These are phyloP conservation scores for Neoscelio sp. DNA, from an alignment of 2,888 invertebrate species.

Conservation along the genomic window DNA sequence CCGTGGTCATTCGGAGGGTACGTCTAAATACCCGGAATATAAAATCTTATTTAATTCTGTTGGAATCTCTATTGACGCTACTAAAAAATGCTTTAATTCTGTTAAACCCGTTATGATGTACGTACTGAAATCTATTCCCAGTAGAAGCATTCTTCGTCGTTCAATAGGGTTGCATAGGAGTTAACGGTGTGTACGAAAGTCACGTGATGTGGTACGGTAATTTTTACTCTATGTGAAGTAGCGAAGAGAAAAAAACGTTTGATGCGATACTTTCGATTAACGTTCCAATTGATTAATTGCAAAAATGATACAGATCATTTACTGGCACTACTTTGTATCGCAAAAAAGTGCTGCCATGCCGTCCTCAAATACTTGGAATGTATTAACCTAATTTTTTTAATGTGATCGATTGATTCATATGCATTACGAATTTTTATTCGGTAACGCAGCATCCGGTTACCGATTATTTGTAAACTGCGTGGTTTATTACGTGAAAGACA, in stretches of 20 bases:
- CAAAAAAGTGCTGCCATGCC: constrained; percentile 26
- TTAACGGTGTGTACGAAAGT: no score
- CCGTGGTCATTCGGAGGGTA: no score
- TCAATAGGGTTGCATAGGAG: no score
- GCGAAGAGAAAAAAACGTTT: background rate
- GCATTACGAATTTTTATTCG: constrained; percentile 30
- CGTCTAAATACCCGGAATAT: no score
- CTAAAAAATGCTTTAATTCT: no score
- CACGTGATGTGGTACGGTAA: no score
- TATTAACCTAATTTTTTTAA: constrained; percentile 55
- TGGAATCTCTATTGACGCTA: no score
- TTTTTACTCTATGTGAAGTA: no score
- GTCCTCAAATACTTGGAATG: constrained; percentile 56
- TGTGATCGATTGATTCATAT: constrained; percentile 24
- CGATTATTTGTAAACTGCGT: constrained; percentile 25
- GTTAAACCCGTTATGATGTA: no score
- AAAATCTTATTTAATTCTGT: no score
- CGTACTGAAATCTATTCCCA: no score
- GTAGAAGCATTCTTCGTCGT: no score
- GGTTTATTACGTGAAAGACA: constrained; percentile 20
- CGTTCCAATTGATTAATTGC: constrained; percentile 13
- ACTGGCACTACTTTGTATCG: background rate
- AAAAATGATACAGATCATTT: constrained; percentile 15
- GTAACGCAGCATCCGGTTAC: constrained; percentile 20
- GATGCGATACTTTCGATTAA: background rate